Evolutionary conservation across 2,113 vertebrate species (phyloP).

Genomic region (Zootoca vivipara): DNA sequence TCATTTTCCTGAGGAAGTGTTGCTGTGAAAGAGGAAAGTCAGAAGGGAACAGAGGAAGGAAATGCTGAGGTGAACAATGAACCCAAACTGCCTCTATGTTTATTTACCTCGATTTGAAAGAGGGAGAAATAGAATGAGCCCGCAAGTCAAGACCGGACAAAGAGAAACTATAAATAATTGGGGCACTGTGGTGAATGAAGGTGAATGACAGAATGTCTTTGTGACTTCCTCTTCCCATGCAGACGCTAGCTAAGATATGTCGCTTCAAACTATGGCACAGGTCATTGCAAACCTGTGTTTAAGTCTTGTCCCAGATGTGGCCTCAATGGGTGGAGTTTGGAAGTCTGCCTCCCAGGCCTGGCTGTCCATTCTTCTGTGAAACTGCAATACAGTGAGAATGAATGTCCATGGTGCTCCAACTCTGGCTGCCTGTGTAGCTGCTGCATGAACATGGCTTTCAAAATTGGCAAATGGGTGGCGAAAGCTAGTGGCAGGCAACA

Average conservation of each 20-base stretch:
- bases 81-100: not conserved
- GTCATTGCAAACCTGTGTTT: not conserved
- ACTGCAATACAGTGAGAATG: not conserved
- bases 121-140: not conserved
- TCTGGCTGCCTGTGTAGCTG: not conserved
- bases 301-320: not conserved
- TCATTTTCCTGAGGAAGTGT: slow-evolving; percentile 5
- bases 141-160: not conserved
- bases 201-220: slow-evolving; percentile 18
- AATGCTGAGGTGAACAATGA: slow-evolving; percentile 13
- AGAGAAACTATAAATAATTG: slow-evolving; percentile 1
- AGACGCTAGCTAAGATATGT: not conserved
- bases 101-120: slow-evolving; percentile 11
- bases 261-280: not conserved
- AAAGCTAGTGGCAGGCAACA: not conserved
- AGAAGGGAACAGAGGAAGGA: slow-evolving; percentile 9
- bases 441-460: not conserved
- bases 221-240: slow-evolving; percentile 10
- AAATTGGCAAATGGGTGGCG: not conserved
- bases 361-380: not conserved
- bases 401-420: not conserved
- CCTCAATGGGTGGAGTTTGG: not conserved
- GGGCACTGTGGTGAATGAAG: not conserved
- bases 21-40: not conserved
- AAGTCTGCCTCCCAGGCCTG: not conserved